phyloP scores from a whole-genome alignment of 2,113 vertebrate species.

The Ophthalmolycus amberensis region DNA sequence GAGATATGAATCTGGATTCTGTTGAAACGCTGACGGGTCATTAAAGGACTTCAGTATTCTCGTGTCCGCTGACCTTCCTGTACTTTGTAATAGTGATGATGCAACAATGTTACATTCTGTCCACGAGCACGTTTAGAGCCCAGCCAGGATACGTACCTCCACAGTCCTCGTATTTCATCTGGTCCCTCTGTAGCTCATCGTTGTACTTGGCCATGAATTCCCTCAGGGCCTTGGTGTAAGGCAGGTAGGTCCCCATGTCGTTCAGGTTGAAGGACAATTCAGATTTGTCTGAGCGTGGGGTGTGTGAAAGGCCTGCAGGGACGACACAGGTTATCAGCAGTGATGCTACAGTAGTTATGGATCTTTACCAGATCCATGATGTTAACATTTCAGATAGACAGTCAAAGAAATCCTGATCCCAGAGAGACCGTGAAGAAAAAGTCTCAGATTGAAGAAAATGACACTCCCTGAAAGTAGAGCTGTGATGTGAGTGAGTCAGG shows the following conservation, averaged over 20 bases:
- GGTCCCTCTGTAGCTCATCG: conserved; percentile 73
- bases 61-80: neutral
- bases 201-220: conserved; percentile 86
- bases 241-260: conserved; percentile 75
- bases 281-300: conserved; percentile 78
- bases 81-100: neutral
- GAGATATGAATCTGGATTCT: no score
- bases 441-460: neutral
- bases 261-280: conserved; percentile 85
- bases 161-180: conserved; percentile 88
- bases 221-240: conserved; percentile 81
- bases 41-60: neutral
- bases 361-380: neutral
- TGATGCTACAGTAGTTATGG: neutral
- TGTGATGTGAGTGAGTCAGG: neutral
- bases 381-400: neutral
- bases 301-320: conserved; percentile 79
- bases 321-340: neutral
- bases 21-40: neutral
- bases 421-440: no score
- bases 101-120: neutral
- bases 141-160: conserved; percentile 75
- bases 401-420: neutral
- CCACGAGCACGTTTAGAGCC: neutral
- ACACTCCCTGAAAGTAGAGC: neutral